These are phyloP conservation scores for Egretta garzetta DNA, from an alignment of 2,113 vertebrate genomes.

Conservation along the genomic window DNA sequence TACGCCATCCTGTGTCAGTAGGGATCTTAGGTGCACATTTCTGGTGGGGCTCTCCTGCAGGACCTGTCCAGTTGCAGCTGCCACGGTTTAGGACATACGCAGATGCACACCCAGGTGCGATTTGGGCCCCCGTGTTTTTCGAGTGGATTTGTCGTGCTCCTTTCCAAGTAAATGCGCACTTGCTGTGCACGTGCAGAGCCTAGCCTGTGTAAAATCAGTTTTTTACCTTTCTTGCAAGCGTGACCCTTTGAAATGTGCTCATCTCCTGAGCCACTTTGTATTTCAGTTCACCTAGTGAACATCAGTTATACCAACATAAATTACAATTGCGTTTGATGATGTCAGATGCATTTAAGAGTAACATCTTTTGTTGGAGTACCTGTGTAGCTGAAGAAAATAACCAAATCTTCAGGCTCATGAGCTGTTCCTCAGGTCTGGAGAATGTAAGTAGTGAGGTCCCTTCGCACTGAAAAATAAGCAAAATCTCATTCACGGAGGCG, in stretches of 20 bases:
- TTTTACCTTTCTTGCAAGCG: background rate
- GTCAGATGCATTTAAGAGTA: background rate
- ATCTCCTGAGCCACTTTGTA: background rate
- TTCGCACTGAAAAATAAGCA: background rate
- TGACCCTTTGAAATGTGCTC: background rate
- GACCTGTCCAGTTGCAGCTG: no score
- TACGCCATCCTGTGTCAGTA: background rate
- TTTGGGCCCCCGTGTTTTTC: background rate
- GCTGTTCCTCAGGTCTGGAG: background rate
- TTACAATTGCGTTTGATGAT: background rate
- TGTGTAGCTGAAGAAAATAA: background rate
- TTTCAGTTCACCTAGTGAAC: background rate
- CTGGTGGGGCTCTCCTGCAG: background rate
- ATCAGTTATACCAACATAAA: background rate
- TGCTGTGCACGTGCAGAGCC: background rate
- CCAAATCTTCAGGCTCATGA: background rate
- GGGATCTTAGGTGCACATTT: background rate
- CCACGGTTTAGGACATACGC: rapidly evolving
- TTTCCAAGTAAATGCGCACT: background rate
- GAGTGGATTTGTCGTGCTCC: rapidly evolving
- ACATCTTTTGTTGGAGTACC: background rate
- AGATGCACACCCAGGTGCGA: no score
- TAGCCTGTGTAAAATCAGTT: background rate
- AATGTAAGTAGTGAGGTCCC: background rate
- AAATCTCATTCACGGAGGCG: background rate